Percentiles rank a stretch among this genome's conserved stretches.
Conservation (phyloP, 2,113 vertebrate genomes). For the Narcine bancroftii region DNA sequence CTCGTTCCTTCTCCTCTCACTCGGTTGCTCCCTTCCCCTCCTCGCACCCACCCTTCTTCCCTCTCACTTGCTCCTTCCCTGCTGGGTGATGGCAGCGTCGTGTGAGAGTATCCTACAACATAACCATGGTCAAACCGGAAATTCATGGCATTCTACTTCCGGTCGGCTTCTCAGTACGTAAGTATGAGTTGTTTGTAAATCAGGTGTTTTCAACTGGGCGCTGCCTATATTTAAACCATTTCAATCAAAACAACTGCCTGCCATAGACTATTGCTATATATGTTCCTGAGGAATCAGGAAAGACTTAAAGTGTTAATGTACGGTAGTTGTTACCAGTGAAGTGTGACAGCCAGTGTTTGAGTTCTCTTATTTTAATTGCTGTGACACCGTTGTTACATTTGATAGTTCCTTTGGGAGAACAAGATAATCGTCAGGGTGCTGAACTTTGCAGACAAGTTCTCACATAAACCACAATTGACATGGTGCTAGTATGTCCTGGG, state of each 20-base stretch:
- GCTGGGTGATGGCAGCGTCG: no score
- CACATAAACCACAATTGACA: conserved; percentile 14
- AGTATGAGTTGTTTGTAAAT: no score
- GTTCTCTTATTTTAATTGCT: neutral
- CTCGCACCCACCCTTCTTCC: no score
- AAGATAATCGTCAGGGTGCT: conserved; percentile 21
- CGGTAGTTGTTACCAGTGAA: neutral
- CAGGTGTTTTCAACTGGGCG: no score
- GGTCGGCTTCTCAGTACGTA: no score
- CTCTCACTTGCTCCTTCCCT: no score
- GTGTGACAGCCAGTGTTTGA: conserved; percentile 12
- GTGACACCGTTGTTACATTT: conserved; percentile 21
- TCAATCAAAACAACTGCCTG: neutral
- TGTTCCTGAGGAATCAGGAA: neutral
- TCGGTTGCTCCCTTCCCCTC: no score
- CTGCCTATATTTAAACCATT: neutral
- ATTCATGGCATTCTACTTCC: no score
- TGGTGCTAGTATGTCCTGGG: neutral
- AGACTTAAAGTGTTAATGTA: conserved; percentile 31
- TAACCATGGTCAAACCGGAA: no score
- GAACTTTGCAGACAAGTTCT: neutral
- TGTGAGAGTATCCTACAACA: no score
- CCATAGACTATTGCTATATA: neutral
- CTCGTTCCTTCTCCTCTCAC: no score
- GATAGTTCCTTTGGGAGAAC: conserved; percentile 22